Evolutionary conservation across 92 coral and sea anemone genomes (phyloP), one percentile per base, ranked within the genome.

Genomic region (Phenganax subtilis): DNA sequence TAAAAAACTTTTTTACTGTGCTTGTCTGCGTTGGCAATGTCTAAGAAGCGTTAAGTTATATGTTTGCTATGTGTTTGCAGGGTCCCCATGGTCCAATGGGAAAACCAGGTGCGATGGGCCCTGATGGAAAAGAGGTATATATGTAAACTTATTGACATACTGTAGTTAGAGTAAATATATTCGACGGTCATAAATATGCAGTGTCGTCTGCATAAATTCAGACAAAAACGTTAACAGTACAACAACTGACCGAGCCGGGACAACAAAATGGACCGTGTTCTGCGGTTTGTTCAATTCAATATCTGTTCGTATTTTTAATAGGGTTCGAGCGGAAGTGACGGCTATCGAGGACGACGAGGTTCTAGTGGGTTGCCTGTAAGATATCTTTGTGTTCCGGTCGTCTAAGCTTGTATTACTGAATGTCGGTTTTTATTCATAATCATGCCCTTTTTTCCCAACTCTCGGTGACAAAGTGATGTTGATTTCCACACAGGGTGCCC

Each of bases 21-120:
- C 47, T 37, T 37, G 47, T 37, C 3, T 37, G 47, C 47, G 47
- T 37, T 37, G 47, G 5, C 5, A 37, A 37, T 37, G 47, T 37
- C 47, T 37, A 37, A 37, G 47, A 37, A 2, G 47, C 47, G 2
- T 37, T 5, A 37, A 37, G 5, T 37, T 2, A 37, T 37, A 5
- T 61, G 25, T 8, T 61, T 15, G 25, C 7, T 4, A 61, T 8
- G 8, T 20, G 3, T 73, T 75, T 54, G 51, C 64, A 75, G 80
- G 80, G 80, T 75, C 80, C 80, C 6, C 80, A 54, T 75, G 80
- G 80, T 10, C 53, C 14, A n/a, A 75, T 54, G 62, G 80, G 80
- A 27, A 54, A 75, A 16, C 80, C 63, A 55, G 80, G 80, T n/a
- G 14, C 60, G 52, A n/a, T 30, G 53, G 80, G 80, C 11, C 61